Percentiles rank a stretch among this genome's conserved stretches.
Conservation (phyloP, 2,797 vertebrate genomes). For the Syngnathus acus region DNA sequence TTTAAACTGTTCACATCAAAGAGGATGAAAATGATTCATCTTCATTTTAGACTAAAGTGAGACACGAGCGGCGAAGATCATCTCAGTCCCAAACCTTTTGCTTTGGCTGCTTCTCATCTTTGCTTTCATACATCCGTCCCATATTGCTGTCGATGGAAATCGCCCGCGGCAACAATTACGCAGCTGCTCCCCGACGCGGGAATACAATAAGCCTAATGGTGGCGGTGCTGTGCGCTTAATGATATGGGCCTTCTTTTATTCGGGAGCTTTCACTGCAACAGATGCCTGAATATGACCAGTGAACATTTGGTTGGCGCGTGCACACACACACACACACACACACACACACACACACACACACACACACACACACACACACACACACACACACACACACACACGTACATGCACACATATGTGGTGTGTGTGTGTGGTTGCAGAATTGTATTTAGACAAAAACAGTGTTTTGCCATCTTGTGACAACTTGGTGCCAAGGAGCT, state of each 20-base stretch:
- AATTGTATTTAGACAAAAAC: too few relatives aligned
- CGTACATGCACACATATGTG: too few relatives aligned
- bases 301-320: background rate
- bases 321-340: background rate
- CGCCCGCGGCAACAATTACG: conserved; percentile 56
- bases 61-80: background rate
- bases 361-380: background rate
- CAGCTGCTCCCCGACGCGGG: conserved; percentile 56
- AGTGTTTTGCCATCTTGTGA: too few relatives aligned
- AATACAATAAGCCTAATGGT: conserved; percentile 42
- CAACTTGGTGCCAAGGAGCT: too few relatives aligned
- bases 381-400: background rate
- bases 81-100: too few relatives aligned
- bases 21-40: background rate
- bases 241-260: conserved; percentile 5
- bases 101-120: conserved; percentile 41
- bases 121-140: conserved; percentile 37
- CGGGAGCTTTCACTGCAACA: background rate
- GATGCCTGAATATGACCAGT: background rate
- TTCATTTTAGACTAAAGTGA: background rate
- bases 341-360: background rate
- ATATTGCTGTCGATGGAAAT: conserved; percentile 62
- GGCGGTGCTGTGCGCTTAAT: conserved; percentile 19
- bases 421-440: too few relatives aligned
- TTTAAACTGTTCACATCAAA: background rate